These are phyloP conservation scores for Geopemphigus sp. DNA, from an alignment of 1,140 invertebrate species.

Conservation along the genomic window DNA sequence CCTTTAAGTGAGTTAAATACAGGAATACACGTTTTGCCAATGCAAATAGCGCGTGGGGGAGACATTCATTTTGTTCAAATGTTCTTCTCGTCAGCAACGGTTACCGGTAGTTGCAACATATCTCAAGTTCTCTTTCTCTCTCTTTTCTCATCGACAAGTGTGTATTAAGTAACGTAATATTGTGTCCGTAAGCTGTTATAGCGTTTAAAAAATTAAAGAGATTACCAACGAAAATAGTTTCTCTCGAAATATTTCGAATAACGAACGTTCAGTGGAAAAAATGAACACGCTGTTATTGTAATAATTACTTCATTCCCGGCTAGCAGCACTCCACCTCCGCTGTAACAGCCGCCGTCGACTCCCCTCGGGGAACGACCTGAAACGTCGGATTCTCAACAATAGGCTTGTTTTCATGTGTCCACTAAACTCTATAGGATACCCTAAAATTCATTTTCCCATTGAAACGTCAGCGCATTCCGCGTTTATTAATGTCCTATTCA, in stretches of 20 bases:
- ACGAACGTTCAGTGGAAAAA: background rate
- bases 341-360: background rate
- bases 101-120: background rate
- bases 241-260: background rate
- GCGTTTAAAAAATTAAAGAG: slow-evolving; percentile 1
- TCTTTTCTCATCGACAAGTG: too few species aligned
- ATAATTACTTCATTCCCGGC: slow-evolving; percentile 5
- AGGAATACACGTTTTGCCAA: slow-evolving; percentile 16
- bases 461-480: background rate
- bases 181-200: background rate
- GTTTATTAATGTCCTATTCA: slow-evolving; percentile 16
- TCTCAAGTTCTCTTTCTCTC: background rate
- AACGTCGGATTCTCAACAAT: background rate
- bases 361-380: background rate
- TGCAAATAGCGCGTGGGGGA: background rate
- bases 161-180: background rate
- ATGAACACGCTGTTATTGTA: background rate
- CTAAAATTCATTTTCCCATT: background rate
- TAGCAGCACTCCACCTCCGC: background rate
- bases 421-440: background rate
- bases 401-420: slow-evolving; percentile 18
- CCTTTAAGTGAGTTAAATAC: background rate
- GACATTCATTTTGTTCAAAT: background rate
- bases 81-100: too few species aligned
- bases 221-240: slow-evolving; percentile 5